These are phyloP conservation scores for Philereme vetulata DNA, from an alignment of 2,888 invertebrate species.

Conservation along the genomic window DNA sequence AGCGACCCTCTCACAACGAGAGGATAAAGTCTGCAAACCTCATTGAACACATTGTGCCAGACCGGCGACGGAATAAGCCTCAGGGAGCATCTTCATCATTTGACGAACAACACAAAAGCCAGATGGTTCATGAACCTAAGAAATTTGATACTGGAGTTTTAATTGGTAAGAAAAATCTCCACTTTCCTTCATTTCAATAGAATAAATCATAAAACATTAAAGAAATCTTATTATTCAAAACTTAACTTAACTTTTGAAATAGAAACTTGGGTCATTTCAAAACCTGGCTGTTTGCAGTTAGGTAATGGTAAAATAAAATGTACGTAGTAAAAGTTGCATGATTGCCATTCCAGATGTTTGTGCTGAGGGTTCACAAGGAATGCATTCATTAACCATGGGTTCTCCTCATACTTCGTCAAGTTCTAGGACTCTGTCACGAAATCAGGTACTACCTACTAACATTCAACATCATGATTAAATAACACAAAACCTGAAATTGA, in stretches of 20 bases:
- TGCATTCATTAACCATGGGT: constrained; percentile 33
- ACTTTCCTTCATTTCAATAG: no score
- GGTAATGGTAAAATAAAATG: no score
- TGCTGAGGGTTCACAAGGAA: constrained; percentile 32
- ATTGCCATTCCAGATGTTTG: constrained; percentile 31
- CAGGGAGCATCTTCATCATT: constrained; percentile 23
- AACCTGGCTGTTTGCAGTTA: no score
- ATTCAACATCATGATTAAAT: constrained; percentile 1
- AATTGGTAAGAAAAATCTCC: constrained; percentile 51
- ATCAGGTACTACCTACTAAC: constrained; percentile 27
- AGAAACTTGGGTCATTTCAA: no score
- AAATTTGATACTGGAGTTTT: constrained; percentile 76
- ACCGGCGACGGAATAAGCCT: constrained; percentile 61
- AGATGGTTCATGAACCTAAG: constrained; percentile 77
- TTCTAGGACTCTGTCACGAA: constrained; percentile 28
- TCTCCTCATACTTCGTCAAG: constrained; percentile 31
- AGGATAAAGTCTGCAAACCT: constrained; percentile 85
- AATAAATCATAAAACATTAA: no score
- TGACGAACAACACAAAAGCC: constrained; percentile 48
- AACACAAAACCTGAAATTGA: background rate
- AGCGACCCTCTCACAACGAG: constrained; percentile 65
- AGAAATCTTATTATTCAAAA: no score
- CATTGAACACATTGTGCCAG: constrained; percentile 81
- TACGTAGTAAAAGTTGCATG: no score
- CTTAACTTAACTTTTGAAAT: no score